Percentiles rank a stretch among this genome's conserved stretches.
Conservation (phyloP, 2,797 vertebrate species). For the Muscicapa striata region DNA sequence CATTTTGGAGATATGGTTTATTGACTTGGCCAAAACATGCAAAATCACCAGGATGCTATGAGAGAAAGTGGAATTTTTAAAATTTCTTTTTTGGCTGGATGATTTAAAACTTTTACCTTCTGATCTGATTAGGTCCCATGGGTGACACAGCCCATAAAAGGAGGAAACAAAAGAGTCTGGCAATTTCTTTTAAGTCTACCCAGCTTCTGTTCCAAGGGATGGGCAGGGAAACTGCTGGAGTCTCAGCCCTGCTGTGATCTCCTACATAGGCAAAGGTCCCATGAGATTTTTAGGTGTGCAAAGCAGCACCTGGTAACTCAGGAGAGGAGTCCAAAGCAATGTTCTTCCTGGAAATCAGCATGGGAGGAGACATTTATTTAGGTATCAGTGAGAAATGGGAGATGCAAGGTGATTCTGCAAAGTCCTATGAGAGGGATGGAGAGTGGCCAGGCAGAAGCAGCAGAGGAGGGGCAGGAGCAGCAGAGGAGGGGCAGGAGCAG, state of each 20-base stretch:
- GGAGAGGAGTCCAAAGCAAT: background rate
- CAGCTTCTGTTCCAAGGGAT: background rate
- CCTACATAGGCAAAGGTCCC: background rate
- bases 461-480: no score
- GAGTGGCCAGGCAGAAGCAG: no score
- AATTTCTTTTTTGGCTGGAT: background rate
- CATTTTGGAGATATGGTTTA: background rate
- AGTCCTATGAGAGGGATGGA: no score
- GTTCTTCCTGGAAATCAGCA: background rate
- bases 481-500: no score
- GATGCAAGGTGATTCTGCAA: no score
- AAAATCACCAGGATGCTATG: background rate
- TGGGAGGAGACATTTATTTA: background rate
- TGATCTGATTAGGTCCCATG: background rate
- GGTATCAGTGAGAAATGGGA: background rate
- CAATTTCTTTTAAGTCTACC: background rate
- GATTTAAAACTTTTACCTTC: background rate
- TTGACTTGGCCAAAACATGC: background rate
- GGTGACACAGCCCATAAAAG: background rate
- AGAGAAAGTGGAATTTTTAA: background rate
- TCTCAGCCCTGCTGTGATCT: background rate
- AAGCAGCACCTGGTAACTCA: background rate
- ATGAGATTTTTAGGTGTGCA: background rate
- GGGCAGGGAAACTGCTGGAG: background rate
- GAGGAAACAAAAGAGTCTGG: background rate